These are phyloP conservation scores for Salpingus planirostris DNA, from an alignment of 2,888 invertebrate species.

Conservation along the genomic window DNA sequence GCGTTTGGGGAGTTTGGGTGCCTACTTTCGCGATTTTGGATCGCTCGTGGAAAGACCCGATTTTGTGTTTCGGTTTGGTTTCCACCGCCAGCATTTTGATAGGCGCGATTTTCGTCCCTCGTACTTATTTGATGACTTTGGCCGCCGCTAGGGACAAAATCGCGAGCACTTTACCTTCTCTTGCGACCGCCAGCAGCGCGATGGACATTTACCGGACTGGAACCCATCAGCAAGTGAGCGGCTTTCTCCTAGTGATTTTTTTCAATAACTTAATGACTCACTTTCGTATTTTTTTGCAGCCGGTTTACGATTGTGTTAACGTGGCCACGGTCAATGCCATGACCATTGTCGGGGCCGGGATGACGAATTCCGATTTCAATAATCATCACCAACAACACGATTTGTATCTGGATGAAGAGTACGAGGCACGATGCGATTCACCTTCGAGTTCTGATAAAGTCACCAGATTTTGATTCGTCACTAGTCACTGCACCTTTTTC, in stretches of 20 bases:
- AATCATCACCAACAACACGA: constrained; percentile 28
- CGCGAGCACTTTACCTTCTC: constrained; percentile 47
- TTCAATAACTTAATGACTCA: too few species aligned
- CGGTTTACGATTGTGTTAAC: constrained; percentile 51
- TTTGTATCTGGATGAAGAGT: constrained; percentile 33
- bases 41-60: constrained; percentile 48
- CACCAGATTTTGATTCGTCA: too few species aligned
- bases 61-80: constrained; percentile 52
- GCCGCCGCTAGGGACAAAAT: constrained; percentile 53
- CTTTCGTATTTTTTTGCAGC: constrained; percentile 40
- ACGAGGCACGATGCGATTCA: constrained; percentile 27
- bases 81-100: constrained; percentile 55
- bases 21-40: constrained; percentile 46
- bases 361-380: constrained; percentile 31
- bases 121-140: constrained; percentile 59
- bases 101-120: constrained; percentile 56
- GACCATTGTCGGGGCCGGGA: constrained; percentile 29
- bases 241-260: too few species aligned
- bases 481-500: constrained; percentile 4
- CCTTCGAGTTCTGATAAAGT: constrained; percentile 34
- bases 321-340: constrained; percentile 42
- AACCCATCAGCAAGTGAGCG: too few species aligned
- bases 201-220: constrained; percentile 40
- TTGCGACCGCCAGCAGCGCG: constrained; percentile 39
- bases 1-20: constrained; percentile 55